Conservation (phyloP, 2,888 invertebrate genomes). For the Oscheius sp. region DNA sequence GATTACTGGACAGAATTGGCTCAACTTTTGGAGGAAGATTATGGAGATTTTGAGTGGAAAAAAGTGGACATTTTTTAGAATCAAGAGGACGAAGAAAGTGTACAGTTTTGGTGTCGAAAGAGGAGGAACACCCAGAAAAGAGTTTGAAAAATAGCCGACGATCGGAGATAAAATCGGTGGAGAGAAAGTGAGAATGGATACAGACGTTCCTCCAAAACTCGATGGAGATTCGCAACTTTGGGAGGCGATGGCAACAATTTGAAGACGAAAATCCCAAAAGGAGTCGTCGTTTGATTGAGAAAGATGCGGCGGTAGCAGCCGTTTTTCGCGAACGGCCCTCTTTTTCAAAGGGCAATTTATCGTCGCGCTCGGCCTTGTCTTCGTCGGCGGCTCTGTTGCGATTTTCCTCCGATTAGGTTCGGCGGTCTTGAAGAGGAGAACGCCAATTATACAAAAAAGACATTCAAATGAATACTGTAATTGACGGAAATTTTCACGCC, state of each 20-base stretch:
- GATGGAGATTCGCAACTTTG: too few species aligned
- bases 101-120: too few species aligned
- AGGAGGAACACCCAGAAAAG: slow-evolving; percentile 6
- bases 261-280: too few species aligned
- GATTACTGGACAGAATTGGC: too few species aligned
- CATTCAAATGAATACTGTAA: neutral
- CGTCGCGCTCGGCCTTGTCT: slow-evolving; percentile 21
- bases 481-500: too few species aligned
- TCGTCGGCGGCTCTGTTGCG: slow-evolving; percentile 15
- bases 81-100: too few species aligned
- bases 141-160: slow-evolving; percentile 8
- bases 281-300: neutral
- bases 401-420: slow-evolving; percentile 21
- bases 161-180: slow-evolving; percentile 7
- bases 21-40: too few species aligned
- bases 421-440: neutral
- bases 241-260: too few species aligned
- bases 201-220: neutral
- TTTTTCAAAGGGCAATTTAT: slow-evolving; percentile 16
- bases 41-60: too few species aligned
- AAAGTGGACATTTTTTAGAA: too few species aligned
- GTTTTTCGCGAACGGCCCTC: slow-evolving; percentile 8
- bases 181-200: neutral
- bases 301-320: slow-evolving; percentile 3
- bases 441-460: neutral